phyloP scores from a whole-genome alignment of 2,113 vertebrate genomes.

The Aptenodytes patagonicus region DNA sequence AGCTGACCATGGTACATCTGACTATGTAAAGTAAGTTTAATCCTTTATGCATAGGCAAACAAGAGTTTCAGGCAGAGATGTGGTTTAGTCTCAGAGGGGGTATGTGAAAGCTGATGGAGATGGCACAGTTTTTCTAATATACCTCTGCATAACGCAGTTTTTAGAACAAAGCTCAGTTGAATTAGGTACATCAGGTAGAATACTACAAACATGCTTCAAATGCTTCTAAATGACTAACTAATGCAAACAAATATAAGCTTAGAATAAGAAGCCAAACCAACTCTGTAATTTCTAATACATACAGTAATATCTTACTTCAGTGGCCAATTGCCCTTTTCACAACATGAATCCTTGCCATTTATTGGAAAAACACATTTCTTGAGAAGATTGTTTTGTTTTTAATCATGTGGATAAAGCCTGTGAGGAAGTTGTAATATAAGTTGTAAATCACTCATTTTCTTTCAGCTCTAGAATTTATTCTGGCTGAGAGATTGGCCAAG shows the following conservation, averaged over 20 bases:
- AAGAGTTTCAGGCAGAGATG: not conserved
- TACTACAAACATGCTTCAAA: not conserved
- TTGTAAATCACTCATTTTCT: not conserved
- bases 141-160: not conserved
- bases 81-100: not conserved
- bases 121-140: not conserved
- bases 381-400: not conserved
- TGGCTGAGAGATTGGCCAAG: not conserved
- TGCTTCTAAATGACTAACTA: not conserved
- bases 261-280: not conserved
- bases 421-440: not conserved
- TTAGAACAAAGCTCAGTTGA: not conserved
- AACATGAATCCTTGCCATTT: not conserved
- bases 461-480: not conserved
- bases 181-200: not conserved
- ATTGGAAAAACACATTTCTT: not conserved
- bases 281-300: not conserved
- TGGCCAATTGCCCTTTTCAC: not conserved
- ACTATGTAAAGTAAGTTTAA: not conserved
- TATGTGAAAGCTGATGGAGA: not conserved
- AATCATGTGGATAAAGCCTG: not conserved
- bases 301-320: not conserved
- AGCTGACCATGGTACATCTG: not conserved
- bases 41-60: not conserved
- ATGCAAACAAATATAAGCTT: not conserved